Evolutionary conservation across 2,113 vertebrate genomes (phyloP).

Genomic region (Brachyhypopomus occidentalis): DNA sequence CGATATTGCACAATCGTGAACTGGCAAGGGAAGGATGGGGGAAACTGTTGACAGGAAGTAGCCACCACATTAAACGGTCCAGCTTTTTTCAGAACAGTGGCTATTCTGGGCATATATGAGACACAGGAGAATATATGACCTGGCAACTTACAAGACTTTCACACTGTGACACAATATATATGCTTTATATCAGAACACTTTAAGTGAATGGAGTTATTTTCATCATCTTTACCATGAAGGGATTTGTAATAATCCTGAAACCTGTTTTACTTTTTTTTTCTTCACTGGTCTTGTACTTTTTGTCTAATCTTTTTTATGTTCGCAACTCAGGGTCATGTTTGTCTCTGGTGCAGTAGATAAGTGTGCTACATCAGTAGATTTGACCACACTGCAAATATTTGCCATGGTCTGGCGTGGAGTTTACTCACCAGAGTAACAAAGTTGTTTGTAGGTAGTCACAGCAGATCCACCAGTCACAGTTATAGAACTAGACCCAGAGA

Average conservation of each 20-base stretch:
- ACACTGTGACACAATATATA: not conserved
- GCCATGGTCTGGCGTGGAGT: slow-evolving; percentile 36
- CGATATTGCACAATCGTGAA: slow-evolving; percentile 40
- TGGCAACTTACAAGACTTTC: not conserved
- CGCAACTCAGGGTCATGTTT: slow-evolving; percentile 40
- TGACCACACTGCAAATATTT: slow-evolving; percentile 56
- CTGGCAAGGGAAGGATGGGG: slow-evolving; percentile 3
- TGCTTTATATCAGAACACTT: not conserved
- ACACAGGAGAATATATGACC: slow-evolving; percentile 17
- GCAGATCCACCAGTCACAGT: not conserved
- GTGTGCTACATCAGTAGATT: slow-evolving; percentile 41
- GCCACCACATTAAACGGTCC: slow-evolving; percentile 40
- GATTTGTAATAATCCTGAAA: not conserved
- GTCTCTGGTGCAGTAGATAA: slow-evolving; percentile 55
- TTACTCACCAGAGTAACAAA: not conserved
- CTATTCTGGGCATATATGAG: slow-evolving; percentile 38
- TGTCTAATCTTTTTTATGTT: slow-evolving; percentile 7
- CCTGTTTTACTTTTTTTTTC: not conserved
- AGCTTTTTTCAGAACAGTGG: slow-evolving; percentile 31
- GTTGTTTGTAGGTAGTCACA: slow-evolving; percentile 18
- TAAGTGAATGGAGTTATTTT: too few relatives aligned
- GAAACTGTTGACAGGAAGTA: slow-evolving; percentile 46
- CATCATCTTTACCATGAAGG: not conserved
- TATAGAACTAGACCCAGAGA: not conserved
- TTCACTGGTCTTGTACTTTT: slow-evolving; percentile 13